Evolutionary conservation across 2,113 vertebrate species (phyloP), one percentile per base, ranked within the genome.

Genomic region (Pseudonaja textilis): DNA sequence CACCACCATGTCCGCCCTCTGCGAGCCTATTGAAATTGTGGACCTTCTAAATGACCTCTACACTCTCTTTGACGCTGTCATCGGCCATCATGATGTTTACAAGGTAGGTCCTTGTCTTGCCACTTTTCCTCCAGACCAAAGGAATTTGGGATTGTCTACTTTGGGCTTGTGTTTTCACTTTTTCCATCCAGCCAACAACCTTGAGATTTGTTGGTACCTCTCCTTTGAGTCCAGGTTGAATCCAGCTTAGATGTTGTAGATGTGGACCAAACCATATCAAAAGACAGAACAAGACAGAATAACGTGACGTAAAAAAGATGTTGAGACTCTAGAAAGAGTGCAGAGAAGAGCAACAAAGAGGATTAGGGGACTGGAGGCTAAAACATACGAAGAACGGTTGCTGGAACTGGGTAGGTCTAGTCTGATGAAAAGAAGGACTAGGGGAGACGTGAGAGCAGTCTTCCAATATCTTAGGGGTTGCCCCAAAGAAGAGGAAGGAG

Each of bases 11-110:
- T 99, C 98, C 7, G 98, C 99, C 26, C 98, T 99, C 93, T 99
- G 98, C 42, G 98, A 99, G 61, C 98, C 98, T 91, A 99, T 98
- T 23, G 98, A 99, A 95, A 98, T 99, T 90, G 99, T 99, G 4
- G 98, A 99, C 96, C 98, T 99, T 87, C 98, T 99, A 55, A 99
- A 99, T 87, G 98, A 99, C 91, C 98, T 99, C 91, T 99, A 99
- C 95, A 97, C 98, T 0, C 97, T 99, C 7, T 99, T 99, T 64
- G 98, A 99, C 88, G 98, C 98, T 0, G 98, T 99, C 95, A 98
- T 99, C 93, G 96, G 97, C 90, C 99, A 98, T 95, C 99, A 99
- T 0, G 98, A 99, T 42, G 99, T 99, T 94, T 99, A 99, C 95
- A 99, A 99, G 98, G 98, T 99, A 94, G 25, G 26, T 64, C 61